A percentile compares a stretch with the other conserved stretches of the same genome.
Evolutionary conservation across 2,888 invertebrate species (phyloP).

Genomic region (Xylophagus ater): DNA sequence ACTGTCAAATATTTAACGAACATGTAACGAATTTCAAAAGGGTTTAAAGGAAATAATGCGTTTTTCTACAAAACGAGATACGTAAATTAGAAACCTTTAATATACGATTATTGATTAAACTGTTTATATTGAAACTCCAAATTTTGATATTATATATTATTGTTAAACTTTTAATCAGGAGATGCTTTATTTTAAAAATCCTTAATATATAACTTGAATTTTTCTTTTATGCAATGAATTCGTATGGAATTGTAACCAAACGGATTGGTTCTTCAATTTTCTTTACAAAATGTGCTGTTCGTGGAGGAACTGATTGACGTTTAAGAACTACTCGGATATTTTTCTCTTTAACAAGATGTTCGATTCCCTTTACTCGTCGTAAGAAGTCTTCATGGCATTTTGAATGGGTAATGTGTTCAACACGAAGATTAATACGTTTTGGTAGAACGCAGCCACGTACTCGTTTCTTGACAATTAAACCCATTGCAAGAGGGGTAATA

Average conservation of each 20-base stretch:
- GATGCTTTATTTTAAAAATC: too few relatives aligned
- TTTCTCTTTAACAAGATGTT: constrained; percentile 70
- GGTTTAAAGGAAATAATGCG: too few relatives aligned
- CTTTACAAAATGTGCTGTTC: constrained; percentile 74
- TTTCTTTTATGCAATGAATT: constrained; percentile 98
- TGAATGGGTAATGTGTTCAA: constrained; percentile 96
- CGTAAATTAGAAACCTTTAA: too few relatives aligned
- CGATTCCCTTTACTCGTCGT: constrained; percentile 86
- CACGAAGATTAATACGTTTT: constrained; percentile 90
- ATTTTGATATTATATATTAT: too few relatives aligned
- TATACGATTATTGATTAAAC: too few relatives aligned
- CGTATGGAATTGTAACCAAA: constrained; percentile 92
- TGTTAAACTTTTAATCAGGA: too few relatives aligned
- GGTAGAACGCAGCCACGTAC: constrained; percentile 91
- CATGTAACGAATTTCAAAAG: too few relatives aligned
- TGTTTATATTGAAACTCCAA: too few relatives aligned
- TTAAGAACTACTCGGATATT: constrained; percentile 58
- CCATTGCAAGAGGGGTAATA: constrained; percentile 93
- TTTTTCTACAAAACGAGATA: too few relatives aligned
- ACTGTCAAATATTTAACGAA: too few relatives aligned
- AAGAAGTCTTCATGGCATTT: constrained; percentile 96
- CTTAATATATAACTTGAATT: too few relatives aligned
- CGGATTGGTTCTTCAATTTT: constrained; percentile 63
- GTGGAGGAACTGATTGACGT: constrained; percentile 79
- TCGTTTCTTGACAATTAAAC: constrained; percentile 97